These are phyloP conservation scores for Synanthedon myopaeformis DNA, from an alignment of 2,888 invertebrate species.

Conservation along the genomic window DNA sequence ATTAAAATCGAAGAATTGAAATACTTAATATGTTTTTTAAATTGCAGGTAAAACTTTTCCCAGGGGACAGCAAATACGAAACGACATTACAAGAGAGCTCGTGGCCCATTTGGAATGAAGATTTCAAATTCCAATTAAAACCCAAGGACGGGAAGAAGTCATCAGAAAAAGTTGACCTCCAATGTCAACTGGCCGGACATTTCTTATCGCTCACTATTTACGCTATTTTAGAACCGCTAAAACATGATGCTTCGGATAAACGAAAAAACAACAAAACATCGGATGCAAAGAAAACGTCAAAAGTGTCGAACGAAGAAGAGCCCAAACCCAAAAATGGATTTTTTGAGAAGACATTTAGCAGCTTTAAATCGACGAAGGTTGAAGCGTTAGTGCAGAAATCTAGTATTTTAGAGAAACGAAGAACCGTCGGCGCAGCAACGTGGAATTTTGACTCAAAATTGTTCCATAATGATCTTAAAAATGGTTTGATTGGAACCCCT, in stretches of 20 bases:
- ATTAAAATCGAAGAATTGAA: too few relatives aligned
- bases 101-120: slow-evolving; percentile 85
- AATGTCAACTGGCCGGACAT: slow-evolving; percentile 73
- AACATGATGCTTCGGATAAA: slow-evolving; percentile 42
- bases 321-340: slow-evolving; percentile 60
- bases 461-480: slow-evolving; percentile 72
- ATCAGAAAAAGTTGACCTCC: slow-evolving; percentile 59
- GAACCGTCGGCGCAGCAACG: slow-evolving; percentile 77
- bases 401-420: slow-evolving; percentile 68
- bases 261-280: slow-evolving; percentile 41
- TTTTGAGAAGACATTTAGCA: slow-evolving; percentile 61
- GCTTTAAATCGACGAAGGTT: slow-evolving; percentile 55
- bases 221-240: slow-evolving; percentile 73
- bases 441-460: slow-evolving; percentile 75
- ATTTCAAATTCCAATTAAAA: slow-evolving; percentile 76
- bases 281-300: slow-evolving; percentile 39
- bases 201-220: slow-evolving; percentile 78
- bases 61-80: slow-evolving; percentile 81
- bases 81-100: slow-evolving; percentile 80
- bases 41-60: slow-evolving; percentile 81
- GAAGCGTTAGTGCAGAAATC: slow-evolving; percentile 59
- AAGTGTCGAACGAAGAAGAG: slow-evolving; percentile 55
- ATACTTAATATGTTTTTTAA: not conserved
- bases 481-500: slow-evolving; percentile 73
- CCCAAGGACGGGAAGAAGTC: slow-evolving; percentile 61